These are phyloP conservation scores for Caiman crocodilus DNA, from an alignment of 2,797 vertebrate genomes.

Conservation along the genomic window DNA sequence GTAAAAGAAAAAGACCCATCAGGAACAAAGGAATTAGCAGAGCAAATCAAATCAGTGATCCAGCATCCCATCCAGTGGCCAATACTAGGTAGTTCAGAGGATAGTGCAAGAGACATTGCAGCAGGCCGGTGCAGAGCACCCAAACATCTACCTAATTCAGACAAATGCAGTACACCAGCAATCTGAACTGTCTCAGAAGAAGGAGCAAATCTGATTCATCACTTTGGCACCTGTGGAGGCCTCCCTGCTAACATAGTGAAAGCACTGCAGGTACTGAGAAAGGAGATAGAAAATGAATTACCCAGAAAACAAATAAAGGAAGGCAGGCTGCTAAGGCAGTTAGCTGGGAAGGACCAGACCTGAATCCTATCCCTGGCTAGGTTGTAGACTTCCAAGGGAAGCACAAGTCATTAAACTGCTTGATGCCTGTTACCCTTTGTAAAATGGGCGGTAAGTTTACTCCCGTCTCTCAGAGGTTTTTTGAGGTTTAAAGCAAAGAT, in stretches of 20 bases:
- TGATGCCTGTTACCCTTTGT: conserved; percentile 3
- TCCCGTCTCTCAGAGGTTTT: not conserved
- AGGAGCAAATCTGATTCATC: not conserved
- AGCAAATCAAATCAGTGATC: not conserved
- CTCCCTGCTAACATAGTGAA: not conserved
- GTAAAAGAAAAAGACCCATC: not conserved
- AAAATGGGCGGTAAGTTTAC: conserved; percentile 20
- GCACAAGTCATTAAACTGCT: not conserved
- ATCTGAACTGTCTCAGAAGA: not conserved
- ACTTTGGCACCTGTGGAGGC: accelerated
- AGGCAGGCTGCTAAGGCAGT: accelerated
- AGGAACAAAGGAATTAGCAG: not conserved
- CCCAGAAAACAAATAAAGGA: not conserved
- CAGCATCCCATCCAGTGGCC: accelerated
- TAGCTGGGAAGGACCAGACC: not conserved
- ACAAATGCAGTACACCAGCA: accelerated
- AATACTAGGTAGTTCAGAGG: not conserved
- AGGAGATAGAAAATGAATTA: not conserved
- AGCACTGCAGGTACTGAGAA: accelerated
- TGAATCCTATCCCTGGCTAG: not conserved
- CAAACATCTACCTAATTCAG: accelerated
- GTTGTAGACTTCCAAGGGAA: not conserved
- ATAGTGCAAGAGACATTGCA: not conserved
- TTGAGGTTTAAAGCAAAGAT: conserved; percentile 43
- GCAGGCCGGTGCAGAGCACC: not conserved